Evolutionary conservation across 23 tunicate genomes (phyloP).

Genomic region (Clavelina lepadiformis): DNA sequence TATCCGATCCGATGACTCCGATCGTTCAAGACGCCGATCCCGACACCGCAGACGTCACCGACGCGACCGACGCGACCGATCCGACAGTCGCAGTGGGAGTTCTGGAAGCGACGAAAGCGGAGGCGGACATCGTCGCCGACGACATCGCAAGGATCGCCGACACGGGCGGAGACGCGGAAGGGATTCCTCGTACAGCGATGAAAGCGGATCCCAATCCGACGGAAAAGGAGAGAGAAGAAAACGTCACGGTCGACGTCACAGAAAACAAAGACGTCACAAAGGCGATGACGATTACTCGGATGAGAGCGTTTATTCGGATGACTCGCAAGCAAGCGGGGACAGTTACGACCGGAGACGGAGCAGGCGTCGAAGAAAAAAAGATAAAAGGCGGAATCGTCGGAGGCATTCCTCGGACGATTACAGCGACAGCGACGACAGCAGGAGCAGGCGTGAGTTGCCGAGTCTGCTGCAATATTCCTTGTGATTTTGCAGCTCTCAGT

Average conservation of each 20-base stretch:
- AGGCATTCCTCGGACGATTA: conserved; percentile 53
- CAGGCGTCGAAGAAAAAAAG: conserved; percentile 15
- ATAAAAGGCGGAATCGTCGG: conserved; percentile 36
- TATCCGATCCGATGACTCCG: conserved; percentile 14
- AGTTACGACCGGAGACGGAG: conserved; percentile 24
- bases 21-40: conserved; percentile 5
- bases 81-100: conserved; percentile 7
- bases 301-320: conserved; percentile 39
- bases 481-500: not conserved
- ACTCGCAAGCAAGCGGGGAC: conserved; percentile 23
- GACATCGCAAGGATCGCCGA: conserved; percentile 38
- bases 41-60: conserved; percentile 23
- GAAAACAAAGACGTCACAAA: conserved; percentile 17
- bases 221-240: conserved; percentile 15
- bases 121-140: conserved; percentile 15
- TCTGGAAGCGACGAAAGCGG: conserved; percentile 21
- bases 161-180: conserved; percentile 16
- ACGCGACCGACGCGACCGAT: conserved; percentile 10
- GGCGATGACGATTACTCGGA: conserved; percentile 22
- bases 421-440: conserved; percentile 32
- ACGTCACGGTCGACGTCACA: conserved; percentile 10
- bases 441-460: conserved; percentile 37
- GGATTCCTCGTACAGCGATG: conserved; percentile 38
- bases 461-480: not conserved
- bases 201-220: conserved; percentile 32